Percentiles rank a stretch among this genome's conserved stretches.
phyloP scores from a whole-genome alignment of 2,797 vertebrate species.

The Threskiornis aethiopicus region DNA sequence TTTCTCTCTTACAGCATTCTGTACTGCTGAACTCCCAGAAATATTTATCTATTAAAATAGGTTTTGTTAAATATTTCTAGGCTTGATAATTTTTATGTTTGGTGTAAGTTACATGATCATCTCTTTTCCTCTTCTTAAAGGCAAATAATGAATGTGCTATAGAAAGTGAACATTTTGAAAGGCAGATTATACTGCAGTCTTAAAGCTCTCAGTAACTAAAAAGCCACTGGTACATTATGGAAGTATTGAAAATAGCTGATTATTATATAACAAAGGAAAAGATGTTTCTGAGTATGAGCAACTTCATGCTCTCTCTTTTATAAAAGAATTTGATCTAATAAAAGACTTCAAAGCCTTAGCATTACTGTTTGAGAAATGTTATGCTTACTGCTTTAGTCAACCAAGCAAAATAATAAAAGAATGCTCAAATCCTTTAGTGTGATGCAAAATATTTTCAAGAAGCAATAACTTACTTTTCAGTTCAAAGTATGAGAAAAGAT shows the following conservation, averaged over 20 bases:
- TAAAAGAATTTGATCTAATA: neutral
- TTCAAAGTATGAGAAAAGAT: neutral
- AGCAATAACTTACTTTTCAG: neutral
- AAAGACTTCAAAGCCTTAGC: neutral
- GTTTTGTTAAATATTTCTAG: neutral
- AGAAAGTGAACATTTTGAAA: neutral
- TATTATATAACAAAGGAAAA: neutral
- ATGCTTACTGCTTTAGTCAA: neutral
- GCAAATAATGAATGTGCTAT: neutral
- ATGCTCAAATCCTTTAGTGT: neutral
- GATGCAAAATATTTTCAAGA: neutral
- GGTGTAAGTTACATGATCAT: neutral
- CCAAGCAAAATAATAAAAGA: neutral
- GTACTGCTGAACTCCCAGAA: neutral
- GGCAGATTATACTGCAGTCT: neutral
- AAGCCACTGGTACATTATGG: neutral
- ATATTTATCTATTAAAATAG: neutral
- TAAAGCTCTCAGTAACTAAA: neutral
- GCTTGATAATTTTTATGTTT: neutral
- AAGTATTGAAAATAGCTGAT: neutral
- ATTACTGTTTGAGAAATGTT: neutral
- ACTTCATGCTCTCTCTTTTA: neutral
- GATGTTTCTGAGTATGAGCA: neutral
- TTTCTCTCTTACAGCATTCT: neutral
- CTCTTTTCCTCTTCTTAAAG: neutral